phyloP scores from a whole-genome alignment of 2,888 invertebrate genomes.

The Eilema griseolum region DNA sequence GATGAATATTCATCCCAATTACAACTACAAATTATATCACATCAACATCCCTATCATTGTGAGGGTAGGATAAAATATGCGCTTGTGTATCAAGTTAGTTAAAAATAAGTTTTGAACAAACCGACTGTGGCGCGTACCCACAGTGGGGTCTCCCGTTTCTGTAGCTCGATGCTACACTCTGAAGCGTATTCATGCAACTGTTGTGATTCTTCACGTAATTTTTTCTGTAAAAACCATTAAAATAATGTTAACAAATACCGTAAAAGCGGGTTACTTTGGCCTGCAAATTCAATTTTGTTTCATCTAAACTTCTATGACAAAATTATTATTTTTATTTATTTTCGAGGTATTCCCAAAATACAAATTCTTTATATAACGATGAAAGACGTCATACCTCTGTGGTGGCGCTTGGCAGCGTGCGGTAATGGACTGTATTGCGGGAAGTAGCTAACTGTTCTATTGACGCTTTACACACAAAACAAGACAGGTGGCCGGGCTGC shows the following conservation, averaged over 20 bases:
- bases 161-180: conserved; percentile 89
- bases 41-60: neutral
- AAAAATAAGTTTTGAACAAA: conserved; percentile 92
- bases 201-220: conserved; percentile 92
- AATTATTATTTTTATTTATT: too few relatives aligned
- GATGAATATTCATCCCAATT: neutral
- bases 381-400: too few relatives aligned
- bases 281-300: neutral
- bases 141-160: conserved; percentile 90
- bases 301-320: too few relatives aligned
- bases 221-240: conserved; percentile 60
- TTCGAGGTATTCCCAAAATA: too few relatives aligned
- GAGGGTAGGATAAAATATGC: neutral
- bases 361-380: too few relatives aligned
- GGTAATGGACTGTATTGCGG: too few relatives aligned
- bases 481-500: too few relatives aligned
- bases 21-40: conserved; percentile 1
- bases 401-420: too few relatives aligned
- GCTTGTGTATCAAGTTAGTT: conserved; percentile 48
- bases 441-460: too few relatives aligned
- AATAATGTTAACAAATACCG: neutral
- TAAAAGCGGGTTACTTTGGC: neutral
- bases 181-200: conserved; percentile 89
- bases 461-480: too few relatives aligned
- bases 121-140: conserved; percentile 93